Conservation (phyloP, 2,113 vertebrate species). For the Anthoscopus minutus region DNA sequence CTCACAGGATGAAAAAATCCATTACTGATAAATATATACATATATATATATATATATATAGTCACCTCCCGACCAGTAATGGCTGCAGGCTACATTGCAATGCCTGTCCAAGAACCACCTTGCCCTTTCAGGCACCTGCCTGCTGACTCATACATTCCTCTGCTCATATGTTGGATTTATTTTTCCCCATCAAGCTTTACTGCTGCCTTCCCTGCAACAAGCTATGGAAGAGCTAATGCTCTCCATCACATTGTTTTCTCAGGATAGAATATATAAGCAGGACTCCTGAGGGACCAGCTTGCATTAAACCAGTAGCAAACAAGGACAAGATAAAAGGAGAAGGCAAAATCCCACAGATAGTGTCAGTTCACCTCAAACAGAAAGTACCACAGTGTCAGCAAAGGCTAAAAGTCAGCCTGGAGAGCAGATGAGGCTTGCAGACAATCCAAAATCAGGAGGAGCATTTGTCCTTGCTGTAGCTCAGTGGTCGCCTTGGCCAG, state of each 20-base stretch:
- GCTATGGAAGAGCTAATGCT: not conserved
- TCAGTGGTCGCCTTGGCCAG: not conserved
- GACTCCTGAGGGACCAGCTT: not conserved
- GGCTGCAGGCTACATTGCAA: not conserved
- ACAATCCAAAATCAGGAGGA: not conserved
- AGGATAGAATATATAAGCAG: not conserved
- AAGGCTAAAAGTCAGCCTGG: not conserved
- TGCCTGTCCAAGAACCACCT: not conserved
- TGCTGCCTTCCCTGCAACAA: not conserved
- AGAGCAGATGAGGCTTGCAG: not conserved
- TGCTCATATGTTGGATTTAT: not conserved
- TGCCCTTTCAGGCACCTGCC: not conserved
- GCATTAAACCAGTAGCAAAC: not conserved
- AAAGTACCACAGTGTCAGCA: not conserved
- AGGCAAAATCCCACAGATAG: not conserved
- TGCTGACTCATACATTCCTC: not conserved
- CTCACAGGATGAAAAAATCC: not conserved
- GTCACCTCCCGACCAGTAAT: not conserved
- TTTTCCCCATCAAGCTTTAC: not conserved
- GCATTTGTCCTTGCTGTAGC: not conserved
- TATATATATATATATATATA: not conserved
- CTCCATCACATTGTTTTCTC: not conserved
- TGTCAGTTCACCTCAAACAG: not conserved
- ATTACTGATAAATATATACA: not conserved
- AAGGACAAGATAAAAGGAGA: not conserved